Conservation (phyloP, 2,797 vertebrate species). For the Parambassis ranga region DNA sequence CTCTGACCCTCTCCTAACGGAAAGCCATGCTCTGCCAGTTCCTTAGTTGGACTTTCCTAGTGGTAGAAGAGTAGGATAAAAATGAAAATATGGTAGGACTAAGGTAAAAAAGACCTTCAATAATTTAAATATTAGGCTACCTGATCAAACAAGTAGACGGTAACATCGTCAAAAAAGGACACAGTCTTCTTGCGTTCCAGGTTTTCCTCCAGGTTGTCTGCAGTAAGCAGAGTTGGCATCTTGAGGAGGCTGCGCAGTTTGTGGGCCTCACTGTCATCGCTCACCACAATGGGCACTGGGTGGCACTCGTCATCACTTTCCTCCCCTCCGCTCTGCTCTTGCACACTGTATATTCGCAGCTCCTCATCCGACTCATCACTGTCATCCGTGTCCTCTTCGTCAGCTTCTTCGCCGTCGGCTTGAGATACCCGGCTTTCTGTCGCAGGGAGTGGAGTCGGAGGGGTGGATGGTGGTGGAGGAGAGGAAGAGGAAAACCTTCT, state of each 20-base stretch:
- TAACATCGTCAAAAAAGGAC: slow-evolving; percentile 96
- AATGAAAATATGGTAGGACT: too few species aligned
- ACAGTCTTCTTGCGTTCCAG: slow-evolving; percentile 89
- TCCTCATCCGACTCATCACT: slow-evolving; percentile 95
- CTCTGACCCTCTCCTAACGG: slow-evolving; percentile 66
- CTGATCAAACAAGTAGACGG: slow-evolving; percentile 97
- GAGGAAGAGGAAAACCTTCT: slow-evolving; percentile 64
- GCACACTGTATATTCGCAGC: slow-evolving; percentile 85
- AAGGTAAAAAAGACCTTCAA: too few species aligned
- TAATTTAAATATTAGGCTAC: slow-evolving; percentile 58
- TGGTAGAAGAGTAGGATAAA: too few species aligned
- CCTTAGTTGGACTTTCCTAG: slow-evolving; percentile 93
- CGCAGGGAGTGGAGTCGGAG: slow-evolving; percentile 34
- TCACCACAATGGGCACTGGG: slow-evolving; percentile 89
- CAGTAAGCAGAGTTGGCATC: slow-evolving; percentile 77
- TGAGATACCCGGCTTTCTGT: slow-evolving; percentile 47
- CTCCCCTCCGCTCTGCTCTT: slow-evolving; percentile 91
- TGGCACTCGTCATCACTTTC: slow-evolving; percentile 86
- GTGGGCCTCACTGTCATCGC: slow-evolving; percentile 85
- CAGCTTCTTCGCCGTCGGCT: slow-evolving; percentile 72
- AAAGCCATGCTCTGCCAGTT: slow-evolving; percentile 85
- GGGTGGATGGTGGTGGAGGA: slow-evolving; percentile 44
- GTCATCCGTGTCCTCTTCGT: slow-evolving; percentile 89
- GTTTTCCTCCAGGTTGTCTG: slow-evolving; percentile 76
- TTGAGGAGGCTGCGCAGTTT: slow-evolving; percentile 92